Evolutionary conservation across 2,797 vertebrate species (phyloP), one percentile per base, ranked within the genome.

Genomic region (Phaenicophaeus curvirostris): DNA sequence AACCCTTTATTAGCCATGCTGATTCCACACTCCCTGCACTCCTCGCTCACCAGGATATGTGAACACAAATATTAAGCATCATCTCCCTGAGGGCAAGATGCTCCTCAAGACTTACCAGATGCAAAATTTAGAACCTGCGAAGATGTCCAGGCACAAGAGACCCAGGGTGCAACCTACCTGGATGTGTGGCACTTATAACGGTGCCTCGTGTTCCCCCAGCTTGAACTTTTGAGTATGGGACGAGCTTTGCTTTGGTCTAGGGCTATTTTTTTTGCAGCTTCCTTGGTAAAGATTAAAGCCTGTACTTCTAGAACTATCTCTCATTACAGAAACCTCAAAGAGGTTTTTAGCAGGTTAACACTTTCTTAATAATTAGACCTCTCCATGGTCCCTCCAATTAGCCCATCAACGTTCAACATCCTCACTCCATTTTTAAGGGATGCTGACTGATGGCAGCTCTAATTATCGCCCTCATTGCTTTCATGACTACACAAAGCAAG

Each of bases 141-240:
- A 67, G 24, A 46, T n/a, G 24, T 20, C 53, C 33, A 4, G 10
- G 20, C 11, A 8, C 3, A 0, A 30, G n/a, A 58, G 39, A 30
- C 48, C 71, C 24, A 25, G 11, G 15, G 17, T 1, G 2, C 3
- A 2, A 12, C 5, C 39, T 8, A 15, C 28, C 20, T 2, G 1
- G 28, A 24, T 2, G 0, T 3, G 3, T 7, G 5, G 44, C 4
- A 0, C 35, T 54, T 25, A 41, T 4, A 2, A 15, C 0, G 1
- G 39, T 1, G 20, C 55, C 35, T 30, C 0, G 0, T 1, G 7
- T 21, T 50, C 78, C 5, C 4, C 4, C 13, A 11, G n/a, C 54
- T 15, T 16, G 11, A 28, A 18, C 15, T 39, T 53, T 11, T 20
- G 55, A 39, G 37, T 13, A 8, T 1, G 25, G 53, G 48, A 88